Conservation (phyloP, 2,113 vertebrate species). For the Ifrita kowaldi region DNA sequence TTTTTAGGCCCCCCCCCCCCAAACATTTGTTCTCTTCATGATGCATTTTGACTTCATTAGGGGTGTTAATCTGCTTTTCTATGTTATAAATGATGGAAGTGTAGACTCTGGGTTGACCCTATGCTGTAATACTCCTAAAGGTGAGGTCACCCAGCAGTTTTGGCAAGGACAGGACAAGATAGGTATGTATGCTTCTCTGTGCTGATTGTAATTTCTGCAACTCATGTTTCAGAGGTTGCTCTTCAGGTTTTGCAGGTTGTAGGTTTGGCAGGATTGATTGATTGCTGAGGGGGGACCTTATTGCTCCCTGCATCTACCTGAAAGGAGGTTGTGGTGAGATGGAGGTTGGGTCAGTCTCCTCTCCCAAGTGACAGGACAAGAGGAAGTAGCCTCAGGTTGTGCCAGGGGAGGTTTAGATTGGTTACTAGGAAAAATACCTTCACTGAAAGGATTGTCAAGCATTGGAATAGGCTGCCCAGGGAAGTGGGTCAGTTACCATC, state of each 20-base stretch:
- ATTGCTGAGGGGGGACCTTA: background rate
- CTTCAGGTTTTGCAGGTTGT: background rate
- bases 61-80: background rate
- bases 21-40: background rate
- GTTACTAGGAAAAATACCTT: background rate
- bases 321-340: background rate
- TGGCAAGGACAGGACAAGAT: background rate
- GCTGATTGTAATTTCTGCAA: background rate
- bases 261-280: background rate
- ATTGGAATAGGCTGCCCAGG: background rate
- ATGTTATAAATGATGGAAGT: background rate
- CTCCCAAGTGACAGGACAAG: background rate
- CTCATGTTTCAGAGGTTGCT: background rate
- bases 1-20: background rate
- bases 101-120: background rate
- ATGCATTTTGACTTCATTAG: background rate
- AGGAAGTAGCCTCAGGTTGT: background rate
- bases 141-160: background rate
- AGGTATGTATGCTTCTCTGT: background rate
- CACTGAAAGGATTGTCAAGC: background rate
- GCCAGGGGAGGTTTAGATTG: background rate
- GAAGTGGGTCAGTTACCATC: background rate
- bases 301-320: background rate
- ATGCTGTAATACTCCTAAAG: background rate
- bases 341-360: fast-evolving